These are phyloP conservation scores for Antheraea pernyi DNA, from an alignment of 1,140 invertebrate genomes.

Conservation along the genomic window DNA sequence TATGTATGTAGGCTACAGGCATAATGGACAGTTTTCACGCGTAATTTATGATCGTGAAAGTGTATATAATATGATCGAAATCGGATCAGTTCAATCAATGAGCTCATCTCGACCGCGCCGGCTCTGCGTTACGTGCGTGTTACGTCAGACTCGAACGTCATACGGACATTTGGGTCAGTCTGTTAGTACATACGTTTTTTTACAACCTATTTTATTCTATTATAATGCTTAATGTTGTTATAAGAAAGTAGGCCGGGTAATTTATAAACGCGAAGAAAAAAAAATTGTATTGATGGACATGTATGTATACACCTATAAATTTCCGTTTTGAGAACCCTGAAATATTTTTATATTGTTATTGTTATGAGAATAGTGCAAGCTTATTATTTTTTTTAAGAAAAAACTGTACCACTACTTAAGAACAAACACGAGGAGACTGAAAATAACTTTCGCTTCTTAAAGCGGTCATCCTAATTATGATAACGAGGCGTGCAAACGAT, in stretches of 20 bases:
- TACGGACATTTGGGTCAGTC: conserved; percentile 59
- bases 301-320: not conserved
- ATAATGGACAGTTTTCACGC: conserved; percentile 11
- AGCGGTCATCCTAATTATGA: not conserved
- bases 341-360: not conserved
- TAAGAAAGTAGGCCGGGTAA: conserved; percentile 31
- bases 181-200: conserved; percentile 63
- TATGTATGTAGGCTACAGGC: not conserved
- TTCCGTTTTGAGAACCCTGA: conserved; percentile 13
- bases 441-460: not conserved
- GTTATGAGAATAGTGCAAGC: not conserved
- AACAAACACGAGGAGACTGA: not conserved
- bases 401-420: not conserved
- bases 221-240: conserved; percentile 35
- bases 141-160: conserved; percentile 62
- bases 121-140: conserved; percentile 30
- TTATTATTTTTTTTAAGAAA: not conserved
- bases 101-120: conserved; percentile 35
- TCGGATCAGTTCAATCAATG: conserved; percentile 40
- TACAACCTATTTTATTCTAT: conserved; percentile 61
- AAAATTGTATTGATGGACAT: not conserved
- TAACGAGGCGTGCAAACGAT: not conserved
- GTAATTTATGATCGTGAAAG: conserved; percentile 10
- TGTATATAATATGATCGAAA: conserved; percentile 28
- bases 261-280: conserved; percentile 10